Evolutionary conservation across 2,113 vertebrate genomes (phyloP), one percentile per base, ranked within the genome.

Genomic region (Cricetomys ansorgei): DNA sequence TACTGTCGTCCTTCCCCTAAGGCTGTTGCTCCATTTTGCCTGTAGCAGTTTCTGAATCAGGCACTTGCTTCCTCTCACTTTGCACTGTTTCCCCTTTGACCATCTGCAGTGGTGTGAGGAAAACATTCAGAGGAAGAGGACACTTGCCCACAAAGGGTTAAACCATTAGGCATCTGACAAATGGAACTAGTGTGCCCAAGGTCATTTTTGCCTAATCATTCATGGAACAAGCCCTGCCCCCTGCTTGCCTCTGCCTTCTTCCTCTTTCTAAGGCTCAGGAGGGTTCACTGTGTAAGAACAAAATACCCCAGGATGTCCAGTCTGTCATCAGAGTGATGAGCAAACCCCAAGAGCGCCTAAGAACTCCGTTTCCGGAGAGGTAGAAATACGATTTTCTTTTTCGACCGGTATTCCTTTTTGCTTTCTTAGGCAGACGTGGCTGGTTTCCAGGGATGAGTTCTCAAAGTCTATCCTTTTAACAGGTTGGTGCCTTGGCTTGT

Each of bases 311-410:
- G 57, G 80, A 43, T 84, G 57, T 45, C 80, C 80, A 84, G 40
- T 84, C 57, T 84, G 80, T 84, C 80, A 29, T 83, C 80, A 59
- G 59, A 85, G 90, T 48, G 62, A 43, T 48, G 21, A 31, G 67
- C 29, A 75, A 69, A 69, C 69, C 29, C 70, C n/a, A n/a, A 37
- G 70, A 94, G 53, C 0, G 59, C 40, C 65, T 59, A 70, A 95
- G 72, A 88, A 89, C 34, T 43, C 72, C n/a, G n/a, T n/a, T n/a
- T n/a, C n/a, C 80, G 25, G 53, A 77, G 72, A 91, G 93, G 91
- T 73, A 95, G 67, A 95, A 65, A 92, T 84, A 19, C 5, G 69
- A 6, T 75, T 93, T 94, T 92, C 34, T 90, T 90, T 87, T n/a
- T 34, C 6, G 57, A 88, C 69, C 27, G 31, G 86, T 84, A 31